Percentiles rank a stretch among this genome's conserved stretches.
Conservation (phyloP, 2,888 invertebrate species). For the Dicyrtoma fusca region DNA sequence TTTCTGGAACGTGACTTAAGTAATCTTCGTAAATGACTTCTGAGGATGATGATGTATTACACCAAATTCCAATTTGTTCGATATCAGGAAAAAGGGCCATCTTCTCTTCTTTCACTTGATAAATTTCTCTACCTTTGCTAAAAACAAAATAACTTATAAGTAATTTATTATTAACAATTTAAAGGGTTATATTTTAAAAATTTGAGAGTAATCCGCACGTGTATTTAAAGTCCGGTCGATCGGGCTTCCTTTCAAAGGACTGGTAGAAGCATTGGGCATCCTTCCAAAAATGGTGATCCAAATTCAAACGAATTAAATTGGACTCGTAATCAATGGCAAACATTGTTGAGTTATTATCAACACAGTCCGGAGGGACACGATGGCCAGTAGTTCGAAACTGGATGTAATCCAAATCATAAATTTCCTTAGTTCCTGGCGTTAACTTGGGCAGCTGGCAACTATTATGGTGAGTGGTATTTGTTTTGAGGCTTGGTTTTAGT, state of each 20-base stretch:
- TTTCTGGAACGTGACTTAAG: neutral
- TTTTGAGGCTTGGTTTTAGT: too few relatives aligned
- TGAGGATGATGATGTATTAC: neutral
- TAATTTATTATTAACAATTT: too few relatives aligned
- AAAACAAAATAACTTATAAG: too few relatives aligned
- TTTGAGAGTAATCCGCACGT: neutral
- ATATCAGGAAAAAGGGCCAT: neutral
- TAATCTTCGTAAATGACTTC: slow-evolving; percentile 10
- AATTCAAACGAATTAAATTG: neutral
- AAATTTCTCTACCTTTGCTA: too few relatives aligned
- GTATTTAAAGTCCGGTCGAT: neutral
- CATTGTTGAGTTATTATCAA: neutral
- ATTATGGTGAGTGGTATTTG: too few relatives aligned
- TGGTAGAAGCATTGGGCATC: neutral
- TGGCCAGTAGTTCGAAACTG: too few relatives aligned
- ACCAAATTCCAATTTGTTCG: neutral
- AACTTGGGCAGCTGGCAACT: too few relatives aligned
- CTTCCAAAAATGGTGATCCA: neutral
- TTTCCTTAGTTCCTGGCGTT: too few relatives aligned
- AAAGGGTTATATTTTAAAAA: too few relatives aligned
- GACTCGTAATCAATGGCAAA: neutral
- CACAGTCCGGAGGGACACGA: neutral
- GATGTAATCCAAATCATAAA: too few relatives aligned
- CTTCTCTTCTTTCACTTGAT: too few relatives aligned
- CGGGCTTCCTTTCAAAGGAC: neutral